A percentile compares a stretch with the other conserved stretches of the same genome.
Evolutionary conservation across 2,888 invertebrate species (phyloP).

Genomic region (Anaspis maculata): DNA sequence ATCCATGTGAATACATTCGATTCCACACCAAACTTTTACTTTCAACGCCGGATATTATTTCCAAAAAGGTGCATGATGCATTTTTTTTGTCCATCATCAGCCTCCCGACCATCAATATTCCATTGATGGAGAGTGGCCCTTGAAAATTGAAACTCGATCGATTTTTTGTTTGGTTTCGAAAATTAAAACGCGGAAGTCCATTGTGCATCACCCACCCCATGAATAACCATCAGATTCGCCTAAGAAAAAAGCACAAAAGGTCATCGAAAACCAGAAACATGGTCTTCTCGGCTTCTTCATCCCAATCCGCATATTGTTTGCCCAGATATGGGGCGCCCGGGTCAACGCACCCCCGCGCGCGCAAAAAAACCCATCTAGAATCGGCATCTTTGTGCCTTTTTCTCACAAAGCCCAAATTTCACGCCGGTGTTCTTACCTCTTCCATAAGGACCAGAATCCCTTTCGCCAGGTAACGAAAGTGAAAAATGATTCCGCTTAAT

Average conservation of each 20-base stretch:
- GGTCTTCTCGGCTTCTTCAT: no score
- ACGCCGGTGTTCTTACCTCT: slow-evolving; percentile 1
- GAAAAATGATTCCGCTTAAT: slow-evolving; percentile 11
- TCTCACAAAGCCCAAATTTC: slow-evolving; percentile 7
- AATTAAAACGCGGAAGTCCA: slow-evolving; percentile 6
- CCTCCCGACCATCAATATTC: no score
- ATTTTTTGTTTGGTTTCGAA: background rate
- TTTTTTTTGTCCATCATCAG: no score
- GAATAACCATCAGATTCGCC: slow-evolving; percentile 4
- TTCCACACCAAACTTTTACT: no score
- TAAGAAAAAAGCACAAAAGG: slow-evolving; percentile 1
- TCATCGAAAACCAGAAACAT: slow-evolving; percentile 3
- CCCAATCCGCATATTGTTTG: background rate
- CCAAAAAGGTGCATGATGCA: no score
- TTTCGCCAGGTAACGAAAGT: slow-evolving; percentile 8
- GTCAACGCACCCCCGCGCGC: slow-evolving; percentile 10
- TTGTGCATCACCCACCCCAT: slow-evolving; percentile 1
- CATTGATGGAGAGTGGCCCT: background rate
- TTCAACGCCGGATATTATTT: no score
- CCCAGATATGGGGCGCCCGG: no score
- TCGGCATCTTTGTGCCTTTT: slow-evolving; percentile 12
- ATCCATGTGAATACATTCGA: no score
- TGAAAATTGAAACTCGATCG: background rate
- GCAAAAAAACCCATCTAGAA: slow-evolving; percentile 3
- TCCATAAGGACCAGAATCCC: no score